phyloP scores from a whole-genome alignment of 2,113 vertebrate genomes.

The Nibea coibor region DNA sequence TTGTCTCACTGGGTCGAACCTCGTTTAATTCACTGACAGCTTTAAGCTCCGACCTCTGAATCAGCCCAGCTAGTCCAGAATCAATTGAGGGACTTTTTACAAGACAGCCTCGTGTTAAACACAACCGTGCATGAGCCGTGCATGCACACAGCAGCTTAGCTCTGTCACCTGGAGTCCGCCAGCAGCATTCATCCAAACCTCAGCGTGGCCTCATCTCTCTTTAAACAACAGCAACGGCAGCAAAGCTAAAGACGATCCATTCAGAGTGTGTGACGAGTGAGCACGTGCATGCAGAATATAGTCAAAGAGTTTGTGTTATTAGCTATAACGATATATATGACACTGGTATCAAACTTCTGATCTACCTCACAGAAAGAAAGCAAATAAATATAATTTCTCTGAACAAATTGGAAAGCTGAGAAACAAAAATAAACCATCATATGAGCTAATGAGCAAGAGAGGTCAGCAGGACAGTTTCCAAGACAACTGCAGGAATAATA shows the following conservation, averaged over 20 bases:
- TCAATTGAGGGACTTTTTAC: slow-evolving; percentile 28
- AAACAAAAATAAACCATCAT: not conserved
- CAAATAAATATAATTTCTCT: not conserved
- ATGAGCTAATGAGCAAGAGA: not conserved
- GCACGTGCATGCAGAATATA: not conserved
- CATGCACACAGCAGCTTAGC: slow-evolving; percentile 17
- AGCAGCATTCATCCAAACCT: slow-evolving; percentile 39
- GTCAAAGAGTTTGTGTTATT: no score
- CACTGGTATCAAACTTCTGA: not conserved
- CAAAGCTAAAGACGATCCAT: slow-evolving; percentile 26
- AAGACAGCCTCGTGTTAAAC: not conserved
- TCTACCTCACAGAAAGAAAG: not conserved
- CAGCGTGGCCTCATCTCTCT: not conserved
- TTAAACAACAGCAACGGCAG: no score
- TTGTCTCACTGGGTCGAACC: not conserved
- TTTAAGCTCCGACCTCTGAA: slow-evolving; percentile 12
- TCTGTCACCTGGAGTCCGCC: slow-evolving; percentile 35
- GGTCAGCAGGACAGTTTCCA: slow-evolving; percentile 15
- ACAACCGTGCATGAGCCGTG: not conserved
- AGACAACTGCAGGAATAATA: slow-evolving; percentile 20
- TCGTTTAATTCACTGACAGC: not conserved
- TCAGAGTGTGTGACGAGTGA: not conserved
- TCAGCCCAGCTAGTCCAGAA: slow-evolving; percentile 11
- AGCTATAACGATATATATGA: not conserved
- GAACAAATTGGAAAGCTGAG: not conserved